A percentile compares a stretch with the other conserved stretches of the same genome.
Evolutionary conservation across 2,888 invertebrate genomes (phyloP).

Genomic region (Acanthococcus lagerstroemiae): DNA sequence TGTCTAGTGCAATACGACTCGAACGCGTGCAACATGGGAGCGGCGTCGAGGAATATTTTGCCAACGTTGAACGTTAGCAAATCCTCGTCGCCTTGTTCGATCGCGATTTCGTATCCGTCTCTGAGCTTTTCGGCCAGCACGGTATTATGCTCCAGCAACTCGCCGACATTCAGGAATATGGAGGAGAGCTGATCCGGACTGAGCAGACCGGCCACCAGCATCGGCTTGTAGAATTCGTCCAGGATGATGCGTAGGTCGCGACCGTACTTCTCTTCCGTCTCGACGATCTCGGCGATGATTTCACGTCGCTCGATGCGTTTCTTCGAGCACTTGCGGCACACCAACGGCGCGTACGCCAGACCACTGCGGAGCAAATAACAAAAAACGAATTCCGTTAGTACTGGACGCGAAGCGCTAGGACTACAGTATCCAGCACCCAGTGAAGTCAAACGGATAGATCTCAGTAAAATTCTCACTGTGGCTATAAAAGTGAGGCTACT

Average conservation of each 20-base stretch:
- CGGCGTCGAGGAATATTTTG: conserved; percentile 77
- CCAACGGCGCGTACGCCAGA: conserved; percentile 62
- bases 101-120: conserved; percentile 73
- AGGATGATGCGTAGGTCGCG: conserved; percentile 83
- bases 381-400: no score
- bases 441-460: no score
- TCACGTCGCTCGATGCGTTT: conserved; percentile 83
- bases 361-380: conserved; percentile 43
- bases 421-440: background rate
- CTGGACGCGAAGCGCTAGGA: background rate
- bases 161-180: conserved; percentile 88
- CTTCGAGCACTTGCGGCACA: conserved; percentile 80
- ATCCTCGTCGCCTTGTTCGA: conserved; percentile 54
- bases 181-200: conserved; percentile 70
- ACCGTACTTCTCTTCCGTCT: conserved; percentile 92
- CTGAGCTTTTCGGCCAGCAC: conserved; percentile 75
- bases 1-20: conserved; percentile 88
- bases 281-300: conserved; percentile 88
- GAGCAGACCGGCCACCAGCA: conserved; percentile 65
- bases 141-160: conserved; percentile 77
- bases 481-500: no score
- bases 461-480: no score
- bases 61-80: conserved; percentile 81
- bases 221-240: conserved; percentile 86
- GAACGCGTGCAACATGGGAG: conserved; percentile 87